Evolutionary conservation across 2,888 invertebrate genomes (phyloP), one percentile per base, ranked within the genome.

Genomic region (Ennomos fuscantarius): DNA sequence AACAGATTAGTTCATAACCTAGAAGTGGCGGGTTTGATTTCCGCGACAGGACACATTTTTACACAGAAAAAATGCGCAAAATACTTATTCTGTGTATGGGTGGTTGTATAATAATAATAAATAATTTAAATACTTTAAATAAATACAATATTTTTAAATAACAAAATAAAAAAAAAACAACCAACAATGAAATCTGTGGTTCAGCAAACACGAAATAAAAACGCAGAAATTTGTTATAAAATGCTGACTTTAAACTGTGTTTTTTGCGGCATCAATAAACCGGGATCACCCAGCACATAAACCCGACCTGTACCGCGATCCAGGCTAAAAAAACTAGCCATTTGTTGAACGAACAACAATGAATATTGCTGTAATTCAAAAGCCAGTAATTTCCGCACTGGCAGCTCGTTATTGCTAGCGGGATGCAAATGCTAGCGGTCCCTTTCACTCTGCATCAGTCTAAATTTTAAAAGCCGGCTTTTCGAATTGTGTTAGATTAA

Each of bases 351-450:
- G 68, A 75, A 68, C 63, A 66, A 62, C 76, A 68, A 73, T 74
- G 70, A 72, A 76, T 75, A 71, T 69, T 66, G 69, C 64, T 59
- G 53, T 75, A 74, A 72, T 73, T 73, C 72, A 74, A 69, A 72
- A 68, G 66, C 65, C 62, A 58, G 78, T 74, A 72, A 78, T 78
- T 78, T 77, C 78, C 72, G 72, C 62, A 62, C 73, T 69, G 75
- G 69, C 76, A 75, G 71, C 70, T 75, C 62, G 15, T 15, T 44
- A 8, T 50, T 35, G 15, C 24, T 24, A 24, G 24, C 46, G 12
- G 45, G 24, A 40, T 34, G 9, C 15, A 10, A 40, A 42, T 1
- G 33, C 6, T 44, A 44, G 39, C 11, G n/a, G 40, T 48, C 52
- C 44, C 39, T 43, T 40, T 60, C 43, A 35, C 10, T 35, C 37